A percentile compares a stretch with the other conserved stretches of the same genome.
Evolutionary conservation across 1,140 invertebrate genomes (phyloP).

Genomic region (Platyura marginata): DNA sequence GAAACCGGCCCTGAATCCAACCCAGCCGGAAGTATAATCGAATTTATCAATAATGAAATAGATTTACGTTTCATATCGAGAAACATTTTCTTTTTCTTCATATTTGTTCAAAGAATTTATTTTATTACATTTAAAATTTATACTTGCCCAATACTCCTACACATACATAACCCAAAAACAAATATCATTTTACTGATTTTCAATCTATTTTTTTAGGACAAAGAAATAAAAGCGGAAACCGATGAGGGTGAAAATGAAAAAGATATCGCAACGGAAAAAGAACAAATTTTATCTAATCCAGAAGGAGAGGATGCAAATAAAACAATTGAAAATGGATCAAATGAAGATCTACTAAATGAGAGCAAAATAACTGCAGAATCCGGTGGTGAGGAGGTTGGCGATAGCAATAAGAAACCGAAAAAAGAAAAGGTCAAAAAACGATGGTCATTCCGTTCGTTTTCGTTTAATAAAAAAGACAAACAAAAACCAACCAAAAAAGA

Average conservation of each 20-base stretch:
- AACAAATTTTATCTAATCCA: slow-evolving; percentile 16
- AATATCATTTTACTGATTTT: slow-evolving; percentile 1
- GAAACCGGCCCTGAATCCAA: no score
- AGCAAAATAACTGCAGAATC: slow-evolving; percentile 28
- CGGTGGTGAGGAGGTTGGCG: slow-evolving; percentile 38
- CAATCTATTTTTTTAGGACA: not conserved
- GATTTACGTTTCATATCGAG: no score
- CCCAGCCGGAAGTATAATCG: no score
- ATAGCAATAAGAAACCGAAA: slow-evolving; percentile 52
- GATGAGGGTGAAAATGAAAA: slow-evolving; percentile 47
- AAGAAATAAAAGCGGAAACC: slow-evolving; percentile 24
- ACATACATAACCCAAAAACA: not conserved
- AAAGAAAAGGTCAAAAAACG: slow-evolving; percentile 64
- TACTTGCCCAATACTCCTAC: no score
- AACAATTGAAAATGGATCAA: slow-evolving; percentile 16
- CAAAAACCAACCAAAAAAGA: slow-evolving; percentile 50
- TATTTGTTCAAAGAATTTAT: no score
- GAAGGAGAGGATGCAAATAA: slow-evolving; percentile 23
- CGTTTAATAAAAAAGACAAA: slow-evolving; percentile 69
- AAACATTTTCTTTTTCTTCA: no score
- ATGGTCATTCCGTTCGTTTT: slow-evolving; percentile 68
- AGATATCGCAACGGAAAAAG: slow-evolving; percentile 43
- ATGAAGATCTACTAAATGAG: slow-evolving; percentile 22
- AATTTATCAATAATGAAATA: no score
- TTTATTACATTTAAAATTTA: no score